Conservation (phyloP, 30 jellyfish, hydroid and myxozoan species). For the Hydractinia echinata region DNA sequence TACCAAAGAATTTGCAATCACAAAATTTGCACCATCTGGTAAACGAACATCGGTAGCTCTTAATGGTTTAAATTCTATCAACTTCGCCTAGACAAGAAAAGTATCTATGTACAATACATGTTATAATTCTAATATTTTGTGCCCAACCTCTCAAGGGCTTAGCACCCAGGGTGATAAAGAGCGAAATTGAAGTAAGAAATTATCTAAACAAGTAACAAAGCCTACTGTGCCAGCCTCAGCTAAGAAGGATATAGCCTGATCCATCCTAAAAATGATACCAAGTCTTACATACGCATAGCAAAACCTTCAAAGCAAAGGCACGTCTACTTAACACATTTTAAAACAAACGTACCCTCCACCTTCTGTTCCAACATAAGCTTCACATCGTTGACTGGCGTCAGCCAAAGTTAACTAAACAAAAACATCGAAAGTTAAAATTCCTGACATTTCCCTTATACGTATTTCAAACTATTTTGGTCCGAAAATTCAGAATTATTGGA, state of each 20-base stretch:
- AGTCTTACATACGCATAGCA: background rate
- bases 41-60: conserved; percentile 74
- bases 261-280: conserved; percentile 57
- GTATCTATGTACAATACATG: background rate
- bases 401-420: conserved; percentile 68
- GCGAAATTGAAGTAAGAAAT: too few relatives aligned
- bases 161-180: background rate
- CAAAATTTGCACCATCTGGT: conserved; percentile 81
- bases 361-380: conserved; percentile 88
- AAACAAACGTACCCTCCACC: conserved; percentile 86
- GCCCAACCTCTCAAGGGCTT: background rate
- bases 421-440: background rate
- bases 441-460: too few relatives aligned
- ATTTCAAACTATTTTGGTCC: too few relatives aligned
- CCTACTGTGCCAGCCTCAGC: conserved; percentile 84
- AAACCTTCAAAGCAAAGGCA: background rate
- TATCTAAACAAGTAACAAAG: background rate
- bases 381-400: conserved; percentile 75
- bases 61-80: conserved; percentile 84
- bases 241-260: conserved; percentile 84
- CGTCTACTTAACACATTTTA: background rate
- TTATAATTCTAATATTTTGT: too few relatives aligned
- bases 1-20: conserved; percentile 85
- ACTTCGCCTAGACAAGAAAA: conserved; percentile 67
- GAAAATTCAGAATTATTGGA: too few relatives aligned